Conservation (phyloP, 1,140 invertebrate genomes). For the Drosophila micromelanica region DNA sequence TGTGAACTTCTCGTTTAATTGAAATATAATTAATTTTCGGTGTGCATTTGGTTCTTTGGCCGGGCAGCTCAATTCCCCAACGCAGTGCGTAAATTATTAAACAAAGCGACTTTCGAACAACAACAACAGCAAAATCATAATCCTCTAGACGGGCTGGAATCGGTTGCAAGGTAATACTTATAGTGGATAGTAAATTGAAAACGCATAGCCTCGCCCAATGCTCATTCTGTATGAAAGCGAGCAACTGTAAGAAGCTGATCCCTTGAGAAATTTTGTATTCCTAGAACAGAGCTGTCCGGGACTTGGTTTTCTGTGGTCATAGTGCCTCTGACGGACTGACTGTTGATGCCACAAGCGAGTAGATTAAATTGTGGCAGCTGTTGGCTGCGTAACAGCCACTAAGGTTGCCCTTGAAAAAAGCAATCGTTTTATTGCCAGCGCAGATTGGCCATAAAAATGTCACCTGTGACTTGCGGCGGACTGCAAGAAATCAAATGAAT, state of each 20-base stretch:
- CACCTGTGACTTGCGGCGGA: constrained; percentile 70
- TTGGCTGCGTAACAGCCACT: constrained; percentile 11
- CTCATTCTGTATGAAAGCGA: constrained; percentile 42
- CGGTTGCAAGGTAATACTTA: not conserved
- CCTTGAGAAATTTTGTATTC: constrained; percentile 74
- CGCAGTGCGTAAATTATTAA: constrained; percentile 39
- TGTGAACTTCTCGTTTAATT: constrained; percentile 56
- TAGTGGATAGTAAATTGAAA: constrained; percentile 60
- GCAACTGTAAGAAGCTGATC: constrained; percentile 30
- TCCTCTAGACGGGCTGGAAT: not conserved
- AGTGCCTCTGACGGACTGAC: constrained; percentile 42
- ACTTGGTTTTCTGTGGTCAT: not conserved
- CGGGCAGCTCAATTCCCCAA: constrained; percentile 19
- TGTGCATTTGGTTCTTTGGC: constrained; percentile 35
- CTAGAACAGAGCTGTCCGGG: constrained; percentile 15
- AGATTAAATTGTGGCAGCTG: constrained; percentile 59
- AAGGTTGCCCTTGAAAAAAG: constrained; percentile 52
- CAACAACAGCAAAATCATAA: constrained; percentile 11
- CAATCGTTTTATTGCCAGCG: constrained; percentile 77
- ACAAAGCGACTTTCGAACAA: constrained; percentile 26
- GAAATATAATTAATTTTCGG: constrained; percentile 78
- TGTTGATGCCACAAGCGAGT: constrained; percentile 34
- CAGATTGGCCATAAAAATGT: constrained; percentile 81
- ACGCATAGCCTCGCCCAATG: constrained; percentile 30
- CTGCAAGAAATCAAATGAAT: constrained; percentile 79